Base-by-base conservation (phyloP, 2,113 vertebrate species). In the Amphiprion percula region DNA sequence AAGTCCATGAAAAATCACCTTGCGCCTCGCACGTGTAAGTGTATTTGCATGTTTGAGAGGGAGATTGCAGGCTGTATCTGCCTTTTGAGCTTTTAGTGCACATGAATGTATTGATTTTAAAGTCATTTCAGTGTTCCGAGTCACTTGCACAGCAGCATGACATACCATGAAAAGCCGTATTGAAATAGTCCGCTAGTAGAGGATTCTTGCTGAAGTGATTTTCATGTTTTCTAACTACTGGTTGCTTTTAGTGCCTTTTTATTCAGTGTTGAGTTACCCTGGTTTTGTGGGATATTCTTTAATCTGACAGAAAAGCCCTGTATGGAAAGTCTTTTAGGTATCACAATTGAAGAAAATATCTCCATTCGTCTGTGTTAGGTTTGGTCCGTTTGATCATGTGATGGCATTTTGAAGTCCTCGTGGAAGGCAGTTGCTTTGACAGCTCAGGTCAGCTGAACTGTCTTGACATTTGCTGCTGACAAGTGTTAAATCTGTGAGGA, bases 31-130 rank as follows among this genome's bases (percentile, higher is more conserved):
- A 66, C 49, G 39, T 58, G 37, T 59, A 56, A 94, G 87, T 90
- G 85, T 89, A 86, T 92, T 93, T 93, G 87, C 88, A 89, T 92
- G 87, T 93, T 89, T 33, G n/a, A 88, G 87, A 78, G 63, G 39
- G 56, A 80, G 54, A 88, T 80, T 85, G 85, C 65, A 65, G 61
- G 74, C 77, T 71, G 62, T 65, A 64, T 83, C 68, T 83, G 74
- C 66, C 67, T 77, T 76, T 83, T 81, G 59, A 91, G 88, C 85
- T 93, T 78, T 91, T 82, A 91, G 68, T 80, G 77, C 82, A 66
- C 70, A 86, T 59, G 30, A 68, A 91, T 88, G 79, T 90, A 93
- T 92, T 91, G 86, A 92, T 93, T 93, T 84, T 71, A 63, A 79
- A 80, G 78, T 77, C 50, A 74, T 84, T 83, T 85, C 69, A 54